phyloP scores from a whole-genome alignment of 2,888 invertebrate species.

The Malachius bipustulatus region DNA sequence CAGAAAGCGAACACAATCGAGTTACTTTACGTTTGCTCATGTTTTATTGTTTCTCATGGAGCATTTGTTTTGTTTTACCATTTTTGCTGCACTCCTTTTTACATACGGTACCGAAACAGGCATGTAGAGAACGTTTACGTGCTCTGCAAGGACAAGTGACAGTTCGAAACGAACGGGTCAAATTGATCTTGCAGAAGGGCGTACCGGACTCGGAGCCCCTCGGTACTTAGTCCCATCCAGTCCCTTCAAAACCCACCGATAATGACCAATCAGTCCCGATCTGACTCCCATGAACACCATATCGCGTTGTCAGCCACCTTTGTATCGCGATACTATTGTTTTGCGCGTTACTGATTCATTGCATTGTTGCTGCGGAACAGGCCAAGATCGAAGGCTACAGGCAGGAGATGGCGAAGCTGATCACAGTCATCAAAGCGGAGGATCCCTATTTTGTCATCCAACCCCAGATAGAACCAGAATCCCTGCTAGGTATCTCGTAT shows the following conservation, averaged over 20 bases:
- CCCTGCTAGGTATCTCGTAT: conserved; percentile 43
- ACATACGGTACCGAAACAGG: conserved; percentile 43
- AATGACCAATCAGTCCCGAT: conserved; percentile 18
- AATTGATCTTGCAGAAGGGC: conserved; percentile 76
- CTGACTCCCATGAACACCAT: conserved; percentile 20
- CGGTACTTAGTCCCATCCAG: conserved; percentile 42
- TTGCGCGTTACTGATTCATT: conserved; percentile 29
- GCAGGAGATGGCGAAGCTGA: conserved; percentile 61
- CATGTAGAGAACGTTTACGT: conserved; percentile 74
- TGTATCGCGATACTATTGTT: conserved; percentile 25
- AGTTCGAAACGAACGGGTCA: conserved; percentile 79
- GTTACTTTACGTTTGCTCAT: conserved; percentile 27
- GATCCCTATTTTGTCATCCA: conserved; percentile 60
- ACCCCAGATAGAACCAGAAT: conserved; percentile 39
- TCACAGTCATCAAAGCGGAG: conserved; percentile 57
- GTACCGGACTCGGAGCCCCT: conserved; percentile 69
- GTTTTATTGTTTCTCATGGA: conserved; percentile 30
- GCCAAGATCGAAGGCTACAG: conserved; percentile 46
- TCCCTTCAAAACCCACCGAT: conserved; percentile 16
- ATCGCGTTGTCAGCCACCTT: conserved; percentile 34
- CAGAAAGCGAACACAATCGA: conserved; percentile 31
- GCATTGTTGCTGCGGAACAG: conserved; percentile 24
- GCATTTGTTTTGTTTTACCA: conserved; percentile 35
- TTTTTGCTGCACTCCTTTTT: conserved; percentile 35
- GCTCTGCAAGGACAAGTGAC: conserved; percentile 78